phyloP scores from a whole-genome alignment of 2,113 vertebrate genomes.

The Taurulus bubalis region DNA sequence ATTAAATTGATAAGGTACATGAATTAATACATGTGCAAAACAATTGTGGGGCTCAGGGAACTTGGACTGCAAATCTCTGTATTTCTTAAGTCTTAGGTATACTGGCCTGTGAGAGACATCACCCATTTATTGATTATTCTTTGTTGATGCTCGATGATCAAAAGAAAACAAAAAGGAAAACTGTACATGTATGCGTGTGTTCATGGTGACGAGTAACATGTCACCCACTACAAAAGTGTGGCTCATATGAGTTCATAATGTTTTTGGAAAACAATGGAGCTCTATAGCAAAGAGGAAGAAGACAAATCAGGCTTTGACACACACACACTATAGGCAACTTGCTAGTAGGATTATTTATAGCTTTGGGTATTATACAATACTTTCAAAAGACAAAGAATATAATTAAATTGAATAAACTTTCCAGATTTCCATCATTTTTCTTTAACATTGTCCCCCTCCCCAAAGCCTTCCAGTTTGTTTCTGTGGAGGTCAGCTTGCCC shows the following conservation, averaged over 20 bases:
- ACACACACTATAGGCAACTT: neutral
- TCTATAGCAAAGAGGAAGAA: neutral
- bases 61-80: neutral
- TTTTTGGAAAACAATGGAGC: neutral
- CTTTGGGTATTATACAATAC: neutral
- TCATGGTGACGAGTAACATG: neutral
- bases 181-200: neutral
- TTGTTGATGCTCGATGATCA: neutral
- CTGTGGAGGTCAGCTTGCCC: constrained; percentile 63
- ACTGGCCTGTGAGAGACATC: neutral
- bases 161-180: neutral
- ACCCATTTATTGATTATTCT: neutral
- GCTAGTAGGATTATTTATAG: neutral
- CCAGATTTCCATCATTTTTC: constrained; percentile 6
- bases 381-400: neutral
- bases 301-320: neutral
- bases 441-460: neutral
- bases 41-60: neutral
- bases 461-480: constrained; percentile 12
- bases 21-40: neutral
- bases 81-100: neutral
- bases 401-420: constrained; percentile 11
- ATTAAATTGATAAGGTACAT: neutral
- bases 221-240: neutral
- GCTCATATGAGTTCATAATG: neutral